Conservation (phyloP, 2,888 invertebrate species). For the Idaea straminata region DNA sequence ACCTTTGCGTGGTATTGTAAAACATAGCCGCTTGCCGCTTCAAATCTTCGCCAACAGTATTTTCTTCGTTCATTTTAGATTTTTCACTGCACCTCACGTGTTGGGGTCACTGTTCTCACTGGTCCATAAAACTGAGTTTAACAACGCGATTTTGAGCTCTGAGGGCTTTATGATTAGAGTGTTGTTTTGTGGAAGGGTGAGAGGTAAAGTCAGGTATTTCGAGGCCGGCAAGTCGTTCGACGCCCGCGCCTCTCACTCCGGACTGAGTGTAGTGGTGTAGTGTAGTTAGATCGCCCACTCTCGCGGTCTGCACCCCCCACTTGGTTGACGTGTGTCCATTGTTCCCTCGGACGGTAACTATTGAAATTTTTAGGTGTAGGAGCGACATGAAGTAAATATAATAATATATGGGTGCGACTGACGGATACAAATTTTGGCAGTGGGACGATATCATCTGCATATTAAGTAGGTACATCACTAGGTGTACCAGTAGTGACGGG, state of each 20-base stretch:
- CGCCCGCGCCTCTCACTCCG: slow-evolving; percentile 70
- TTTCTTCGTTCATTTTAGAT: slow-evolving; percentile 66
- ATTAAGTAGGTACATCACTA: too few relatives aligned
- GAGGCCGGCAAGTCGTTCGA: slow-evolving; percentile 61
- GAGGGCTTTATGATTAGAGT: slow-evolving; percentile 24
- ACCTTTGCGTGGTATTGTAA: slow-evolving; percentile 74
- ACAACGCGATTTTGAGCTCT: slow-evolving; percentile 22
- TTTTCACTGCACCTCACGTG: slow-evolving; percentile 23
- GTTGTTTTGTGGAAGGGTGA: slow-evolving; percentile 29
- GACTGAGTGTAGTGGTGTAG: slow-evolving; percentile 32
- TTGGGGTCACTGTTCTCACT: slow-evolving; percentile 38
- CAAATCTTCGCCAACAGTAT: slow-evolving; percentile 63
- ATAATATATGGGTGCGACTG: too few relatives aligned
- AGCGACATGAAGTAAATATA: too few relatives aligned
- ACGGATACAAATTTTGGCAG: too few relatives aligned
- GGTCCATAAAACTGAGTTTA: slow-evolving; percentile 2
- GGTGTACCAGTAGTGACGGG: too few relatives aligned
- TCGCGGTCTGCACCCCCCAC: slow-evolving; percentile 61
- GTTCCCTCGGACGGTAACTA: slow-evolving; percentile 16
- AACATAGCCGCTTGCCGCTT: slow-evolving; percentile 74
- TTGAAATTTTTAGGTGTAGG: too few relatives aligned
- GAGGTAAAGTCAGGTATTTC: slow-evolving; percentile 31
- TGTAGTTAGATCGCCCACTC: slow-evolving; percentile 53
- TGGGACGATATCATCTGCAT: too few relatives aligned
- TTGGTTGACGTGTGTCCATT: slow-evolving; percentile 41